Conservation (phyloP, 2,113 vertebrate species). For the Mohoua ochrocephala region DNA sequence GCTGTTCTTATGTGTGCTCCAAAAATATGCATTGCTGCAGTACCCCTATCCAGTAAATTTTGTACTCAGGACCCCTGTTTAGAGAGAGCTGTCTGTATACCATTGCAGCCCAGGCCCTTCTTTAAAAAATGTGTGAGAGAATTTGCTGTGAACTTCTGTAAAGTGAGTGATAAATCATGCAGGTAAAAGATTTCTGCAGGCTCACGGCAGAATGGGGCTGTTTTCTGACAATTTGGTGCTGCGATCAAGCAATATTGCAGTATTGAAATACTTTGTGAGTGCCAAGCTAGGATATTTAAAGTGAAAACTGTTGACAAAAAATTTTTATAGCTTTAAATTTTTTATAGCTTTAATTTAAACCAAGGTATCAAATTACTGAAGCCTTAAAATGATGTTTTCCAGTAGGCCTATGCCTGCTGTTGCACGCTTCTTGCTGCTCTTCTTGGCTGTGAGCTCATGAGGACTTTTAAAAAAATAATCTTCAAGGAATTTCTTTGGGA, state of each 20-base stretch:
- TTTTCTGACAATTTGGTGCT: accelerated
- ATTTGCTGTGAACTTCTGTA: neutral
- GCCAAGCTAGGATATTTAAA: neutral
- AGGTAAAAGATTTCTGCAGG: neutral
- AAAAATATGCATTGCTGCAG: accelerated
- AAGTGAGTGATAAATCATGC: neutral
- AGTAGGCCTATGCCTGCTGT: neutral
- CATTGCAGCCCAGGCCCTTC: neutral
- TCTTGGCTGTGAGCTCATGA: neutral
- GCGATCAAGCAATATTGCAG: neutral
- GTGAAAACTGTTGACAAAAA: neutral
- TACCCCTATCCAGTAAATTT: neutral
- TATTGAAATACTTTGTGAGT: neutral
- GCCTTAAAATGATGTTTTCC: neutral
- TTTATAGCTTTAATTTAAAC: neutral
- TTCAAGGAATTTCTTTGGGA: neutral
- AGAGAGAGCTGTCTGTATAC: neutral
- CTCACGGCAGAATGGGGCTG: neutral
- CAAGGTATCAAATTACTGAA: neutral
- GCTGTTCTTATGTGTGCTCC: neutral
- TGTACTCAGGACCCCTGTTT: neutral
- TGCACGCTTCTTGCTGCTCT: neutral
- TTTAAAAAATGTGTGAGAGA: neutral
- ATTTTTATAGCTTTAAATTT: neutral
- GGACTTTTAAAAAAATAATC: neutral